These are phyloP conservation scores for Astropecten irregularis DNA, from an alignment of 53 echinoderm and acorn worm species.

Conservation along the genomic window DNA sequence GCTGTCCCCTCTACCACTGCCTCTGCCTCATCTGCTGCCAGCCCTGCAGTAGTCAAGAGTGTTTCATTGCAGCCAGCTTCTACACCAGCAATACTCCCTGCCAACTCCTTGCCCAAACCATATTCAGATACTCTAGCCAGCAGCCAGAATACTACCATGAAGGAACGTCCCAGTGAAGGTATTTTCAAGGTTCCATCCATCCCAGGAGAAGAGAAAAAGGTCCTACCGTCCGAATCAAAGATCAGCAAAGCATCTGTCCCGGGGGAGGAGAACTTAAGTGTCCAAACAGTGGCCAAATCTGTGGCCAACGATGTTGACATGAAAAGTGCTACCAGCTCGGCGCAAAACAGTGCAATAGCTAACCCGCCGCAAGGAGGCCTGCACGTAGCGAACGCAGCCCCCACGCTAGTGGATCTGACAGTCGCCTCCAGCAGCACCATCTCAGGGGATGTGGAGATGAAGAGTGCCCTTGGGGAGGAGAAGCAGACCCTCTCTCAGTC, in stretches of 20 bases:
- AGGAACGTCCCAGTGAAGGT: not conserved
- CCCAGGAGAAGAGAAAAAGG: constrained; percentile 29
- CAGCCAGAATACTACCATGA: not conserved
- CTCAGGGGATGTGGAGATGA: constrained; percentile 76
- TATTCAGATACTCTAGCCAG: not conserved
- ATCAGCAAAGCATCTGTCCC: not conserved
- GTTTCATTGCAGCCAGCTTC: not conserved
- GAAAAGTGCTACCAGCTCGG: constrained; percentile 61
- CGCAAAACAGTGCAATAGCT: constrained; percentile 2
- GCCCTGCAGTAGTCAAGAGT: constrained; percentile 18
- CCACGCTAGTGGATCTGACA: constrained; percentile 1
- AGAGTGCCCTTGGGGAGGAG: constrained; percentile 77
- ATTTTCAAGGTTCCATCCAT: constrained; percentile 43
- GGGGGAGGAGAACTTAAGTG: constrained; percentile 2
- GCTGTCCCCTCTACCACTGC: not conserved
- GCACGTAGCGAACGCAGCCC: not conserved
- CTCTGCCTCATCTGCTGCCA: constrained; percentile 1
- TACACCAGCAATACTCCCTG: not conserved
- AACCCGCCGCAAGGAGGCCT: not conserved
- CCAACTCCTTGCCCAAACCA: not conserved
- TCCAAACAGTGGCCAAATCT: not conserved
- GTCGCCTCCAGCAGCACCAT: not conserved
- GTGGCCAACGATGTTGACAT: constrained; percentile 57
- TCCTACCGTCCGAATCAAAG: not conserved
- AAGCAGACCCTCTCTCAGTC: constrained; percentile 5